Evolutionary conservation across 2,797 vertebrate genomes (phyloP), one percentile per base, ranked within the genome.

Genomic region (Tapera naevia): DNA sequence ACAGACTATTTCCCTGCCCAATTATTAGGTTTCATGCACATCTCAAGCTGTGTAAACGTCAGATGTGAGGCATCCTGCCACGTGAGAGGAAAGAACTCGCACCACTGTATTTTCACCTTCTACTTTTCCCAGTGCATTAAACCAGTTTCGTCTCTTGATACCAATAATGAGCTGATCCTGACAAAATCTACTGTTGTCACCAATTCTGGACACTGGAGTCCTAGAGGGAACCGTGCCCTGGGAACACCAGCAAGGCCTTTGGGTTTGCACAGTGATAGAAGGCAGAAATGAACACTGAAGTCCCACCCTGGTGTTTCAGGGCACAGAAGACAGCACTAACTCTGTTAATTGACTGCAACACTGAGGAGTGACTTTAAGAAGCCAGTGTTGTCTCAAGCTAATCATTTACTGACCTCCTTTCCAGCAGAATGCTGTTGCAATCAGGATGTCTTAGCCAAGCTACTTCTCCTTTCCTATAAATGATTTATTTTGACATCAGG

Each of bases 401-500:
- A 76, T 88, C 69, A 57, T 21, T 89, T 67, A 61, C 80, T 86
- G 93, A 94, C 88, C 93, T 95, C 80, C 88, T 93, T 93, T 95
- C 80, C 90, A 88, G 72, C 72, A 96, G 91, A 94, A 95, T 33
- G 75, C 61, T 95, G 92, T 16, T 81, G 90, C 74, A 95, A 92
- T 86, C 91, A 95, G 65, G 85, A 70, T 72, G 84, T 84, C 61
- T 76, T 39, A 46, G 65, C 39, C 41, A 72, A 54, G 57, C 88
- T 69, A 48, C 86, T 88, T 95, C 22, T 94, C 81, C 71, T 35
- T 72, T 94, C 73, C 91, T 85, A 65, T 95, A 86, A 80, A 96
- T 81, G 43, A 96, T 93, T 95, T 86, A 90, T 96, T 86, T 93
- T 78, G 74, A 94, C 93, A 94, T 94, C 60, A 92, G 62, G 53